Conservation (phyloP, 2,797 vertebrate genomes). For the Cyprinodon diabolis region DNA sequence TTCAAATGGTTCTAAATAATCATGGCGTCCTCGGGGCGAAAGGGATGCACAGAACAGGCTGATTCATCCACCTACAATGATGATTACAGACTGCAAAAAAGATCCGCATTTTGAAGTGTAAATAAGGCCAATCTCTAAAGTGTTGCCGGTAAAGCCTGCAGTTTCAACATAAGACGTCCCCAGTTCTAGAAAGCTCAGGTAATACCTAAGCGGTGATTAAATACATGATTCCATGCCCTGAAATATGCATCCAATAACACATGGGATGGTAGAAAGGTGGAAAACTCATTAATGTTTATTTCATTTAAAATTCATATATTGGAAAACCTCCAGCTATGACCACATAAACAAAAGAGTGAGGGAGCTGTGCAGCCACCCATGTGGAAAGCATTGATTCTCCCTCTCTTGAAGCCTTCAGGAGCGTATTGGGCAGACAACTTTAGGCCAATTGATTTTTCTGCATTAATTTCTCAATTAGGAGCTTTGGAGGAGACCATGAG, state of each 20-base stretch:
- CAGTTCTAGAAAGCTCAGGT: conserved; percentile 43
- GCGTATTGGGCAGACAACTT: conserved; percentile 74
- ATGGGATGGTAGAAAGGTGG: conserved; percentile 40
- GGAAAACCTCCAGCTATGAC: conserved; percentile 76
- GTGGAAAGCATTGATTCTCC: conserved; percentile 78
- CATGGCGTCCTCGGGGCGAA: conserved; percentile 62
- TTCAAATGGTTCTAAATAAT: conserved; percentile 67
- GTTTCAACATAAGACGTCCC: conserved; percentile 41
- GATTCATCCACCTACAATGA: conserved; percentile 66
- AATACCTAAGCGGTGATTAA: conserved; percentile 57
- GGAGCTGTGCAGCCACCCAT: conserved; percentile 61
- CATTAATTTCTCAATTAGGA: conserved; percentile 83
- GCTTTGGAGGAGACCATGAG: conserved; percentile 63
- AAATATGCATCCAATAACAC: conserved; percentile 48
- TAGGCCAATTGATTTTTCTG: conserved; percentile 82
- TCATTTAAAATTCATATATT: conserved; percentile 74
- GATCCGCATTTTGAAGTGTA: conserved; percentile 76
- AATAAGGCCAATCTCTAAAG: conserved; percentile 68
- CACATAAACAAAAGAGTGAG: conserved; percentile 68
- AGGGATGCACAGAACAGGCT: conserved; percentile 52
- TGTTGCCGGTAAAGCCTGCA: conserved; percentile 41
- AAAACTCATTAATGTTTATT: conserved; percentile 69
- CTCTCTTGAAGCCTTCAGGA: conserved; percentile 75
- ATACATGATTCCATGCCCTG: conserved; percentile 48
- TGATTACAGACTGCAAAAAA: conserved; percentile 74